Evolutionary conservation across 2,797 vertebrate genomes (phyloP).

Genomic region (Buphagus erythrorhynchus): DNA sequence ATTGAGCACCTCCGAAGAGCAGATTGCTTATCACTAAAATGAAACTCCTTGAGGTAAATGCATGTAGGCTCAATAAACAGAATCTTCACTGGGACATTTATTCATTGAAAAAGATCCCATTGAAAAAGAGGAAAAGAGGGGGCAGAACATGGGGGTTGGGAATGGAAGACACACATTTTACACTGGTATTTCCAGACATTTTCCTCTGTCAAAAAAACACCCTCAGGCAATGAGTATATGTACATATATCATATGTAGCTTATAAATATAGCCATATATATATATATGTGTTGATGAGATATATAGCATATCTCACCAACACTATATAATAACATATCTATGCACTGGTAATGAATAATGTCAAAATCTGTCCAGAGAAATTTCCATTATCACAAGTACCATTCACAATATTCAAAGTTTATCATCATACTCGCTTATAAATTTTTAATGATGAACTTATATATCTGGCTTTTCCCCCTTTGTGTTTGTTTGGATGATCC

Average conservation of each 20-base stretch:
- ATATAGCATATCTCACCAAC: background rate
- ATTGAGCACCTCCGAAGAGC: background rate
- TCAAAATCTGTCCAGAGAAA: background rate
- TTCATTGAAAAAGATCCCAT: background rate
- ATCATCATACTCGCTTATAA: background rate
- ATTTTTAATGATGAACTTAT: accelerated
- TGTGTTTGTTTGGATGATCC: background rate
- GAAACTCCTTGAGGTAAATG: background rate
- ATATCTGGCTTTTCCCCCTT: background rate
- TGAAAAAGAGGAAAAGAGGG: background rate
- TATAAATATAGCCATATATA: no score
- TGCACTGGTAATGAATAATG: background rate
- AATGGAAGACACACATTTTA: background rate
- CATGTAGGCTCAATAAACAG: background rate
- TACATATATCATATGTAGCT: no score
- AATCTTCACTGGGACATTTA: background rate
- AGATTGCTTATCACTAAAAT: background rate
- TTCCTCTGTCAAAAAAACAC: background rate
- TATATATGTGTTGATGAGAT: no score
- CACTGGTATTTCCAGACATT: background rate
- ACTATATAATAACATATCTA: accelerated
- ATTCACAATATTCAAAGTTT: background rate
- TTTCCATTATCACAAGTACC: background rate
- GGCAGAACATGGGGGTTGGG: background rate
- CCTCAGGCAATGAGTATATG: background rate